Evolutionary conservation across 2,113 vertebrate species (phyloP), one percentile per base, ranked within the genome.

Genomic region (Camelus bactrianus): DNA sequence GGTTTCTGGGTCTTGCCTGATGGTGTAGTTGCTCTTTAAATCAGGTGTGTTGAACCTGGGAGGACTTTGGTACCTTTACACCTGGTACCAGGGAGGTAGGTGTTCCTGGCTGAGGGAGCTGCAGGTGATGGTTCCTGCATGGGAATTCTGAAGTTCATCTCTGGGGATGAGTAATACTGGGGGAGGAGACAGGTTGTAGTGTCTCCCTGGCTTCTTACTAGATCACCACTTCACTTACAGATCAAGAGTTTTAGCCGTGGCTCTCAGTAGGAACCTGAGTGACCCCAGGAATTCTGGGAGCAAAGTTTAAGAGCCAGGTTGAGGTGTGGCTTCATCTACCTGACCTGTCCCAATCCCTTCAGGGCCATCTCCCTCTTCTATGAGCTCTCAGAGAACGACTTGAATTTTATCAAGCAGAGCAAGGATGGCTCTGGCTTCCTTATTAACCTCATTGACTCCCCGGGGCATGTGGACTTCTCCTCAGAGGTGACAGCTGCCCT

Each of bases 401-500:
- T 99, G 98, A 99, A 99, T 60, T 99, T 99, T 98, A 99, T 99
- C 97, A 99, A 99, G 98, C 99, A 99, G 95, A 98, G 98, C 98
- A 99, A 99, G 91, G 99, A 99, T 77, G 99, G 99, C 2, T 95
- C 98, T 3, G 99, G 99, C 64, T 99, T 99, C 97, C 98, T 99
- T 92, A 99, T 99, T 98, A 99, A 99, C 97, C 97, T 99, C 95
- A 99, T 99, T 0, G 99, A 99, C 93, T 99, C 99, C 14, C 99
- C 99, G 0, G 99, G 99, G 6, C 99, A 99, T 0, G 99, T 99
- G 4, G 99, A 99, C 97, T 99, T 99, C 97, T 99, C 99, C 13
- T 99, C 99, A 0, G 99, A 99, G 98, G 99, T 99, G 95, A 99
- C 99, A 0, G 99, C 99, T 24, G 99, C 99, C 14, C 99, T 99